Evolutionary conservation across 2,113 vertebrate species (phyloP).

Genomic region (Chionis minor): DNA sequence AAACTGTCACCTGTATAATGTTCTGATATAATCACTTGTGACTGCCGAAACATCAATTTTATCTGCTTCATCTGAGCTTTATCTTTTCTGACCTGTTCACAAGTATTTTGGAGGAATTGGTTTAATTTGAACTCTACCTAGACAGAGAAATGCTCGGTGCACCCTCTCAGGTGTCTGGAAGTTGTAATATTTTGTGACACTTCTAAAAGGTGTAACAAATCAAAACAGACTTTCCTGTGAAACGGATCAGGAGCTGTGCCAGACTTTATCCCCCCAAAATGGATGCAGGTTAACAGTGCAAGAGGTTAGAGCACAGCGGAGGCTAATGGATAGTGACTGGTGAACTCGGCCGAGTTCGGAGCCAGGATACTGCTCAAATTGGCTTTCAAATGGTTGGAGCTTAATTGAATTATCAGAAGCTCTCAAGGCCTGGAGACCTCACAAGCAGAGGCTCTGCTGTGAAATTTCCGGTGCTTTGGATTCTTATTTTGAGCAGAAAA

Average conservation of each 20-base stretch:
- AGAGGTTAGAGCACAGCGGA: neutral
- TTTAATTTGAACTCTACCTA: conserved; percentile 36
- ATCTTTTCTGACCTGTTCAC: conserved; percentile 54
- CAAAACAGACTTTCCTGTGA: conserved; percentile 40
- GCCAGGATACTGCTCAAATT: neutral
- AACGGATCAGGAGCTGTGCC: neutral
- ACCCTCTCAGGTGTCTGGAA: neutral
- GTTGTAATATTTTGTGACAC: conserved; percentile 48
- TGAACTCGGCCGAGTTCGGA: neutral
- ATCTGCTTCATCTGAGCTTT: conserved; percentile 45
- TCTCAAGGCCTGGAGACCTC: neutral
- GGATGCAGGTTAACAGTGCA: neutral
- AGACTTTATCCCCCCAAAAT: neutral
- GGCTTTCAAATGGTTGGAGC: conserved; percentile 3
- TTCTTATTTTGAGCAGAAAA: conserved; percentile 2
- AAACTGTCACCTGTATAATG: neutral
- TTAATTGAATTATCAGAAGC: neutral
- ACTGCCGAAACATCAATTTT: conserved; percentile 15
- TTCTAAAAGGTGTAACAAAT: conserved; percentile 57
- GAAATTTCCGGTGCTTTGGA: neutral
- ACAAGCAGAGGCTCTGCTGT: neutral
- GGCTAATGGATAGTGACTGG: conserved; percentile 38
- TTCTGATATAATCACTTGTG: conserved; percentile 35
- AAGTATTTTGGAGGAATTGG: conserved; percentile 26
- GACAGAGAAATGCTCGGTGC: neutral